Evolutionary conservation across 2,113 vertebrate species (phyloP), one percentile per base, ranked within the genome.

Genomic region (Casuarius casuarius): DNA sequence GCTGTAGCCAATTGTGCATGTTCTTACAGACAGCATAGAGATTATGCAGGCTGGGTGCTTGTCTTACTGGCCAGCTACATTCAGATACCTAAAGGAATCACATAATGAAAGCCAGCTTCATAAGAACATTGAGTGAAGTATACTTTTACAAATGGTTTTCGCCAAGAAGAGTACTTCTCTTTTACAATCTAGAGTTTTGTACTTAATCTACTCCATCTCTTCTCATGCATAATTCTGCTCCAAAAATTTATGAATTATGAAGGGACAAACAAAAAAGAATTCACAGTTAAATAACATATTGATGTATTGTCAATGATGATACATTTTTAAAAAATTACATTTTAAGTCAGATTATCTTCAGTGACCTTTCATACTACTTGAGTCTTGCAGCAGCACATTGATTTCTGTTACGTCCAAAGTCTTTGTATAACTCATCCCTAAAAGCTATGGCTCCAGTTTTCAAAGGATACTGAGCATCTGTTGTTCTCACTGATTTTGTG

Each of bases 1-100:
- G 99, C 81, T 99, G 99, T 78, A 99, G 98, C 99, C 99, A 99
- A 97, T 99, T 99, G 98, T 99, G 99, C 99, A 99, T 99, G 97
- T 99, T 99, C 98, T 99, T 99, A 97, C 99, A 99, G 86, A 99
- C 99, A 2, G 99, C 99, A 22, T 99, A 99, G 90, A 99, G 98
- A 98, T 99, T 99, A 98, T 99, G 99, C 95, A 99, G 98, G 90
- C 99, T 99, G 68, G 99, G 99, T 5, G 99, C 99, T 97, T 99
- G 99, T 84, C 98, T 98, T 21, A 99, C 96, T 3, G 99, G 99
- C 99, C 99, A 99, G 70, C 99, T 99, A 96, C 99, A 99, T 97
- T 99, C 99, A 1, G 99, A 99, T 67, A 99, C 99, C 99, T 99
- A 90, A 77, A 74, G 86, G 78, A 63, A 65, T n/a, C 3, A 61